Evolutionary conservation across 1,140 invertebrate species (phyloP), one percentile per base, ranked within the genome.

Genomic region (Bombus huntii): DNA sequence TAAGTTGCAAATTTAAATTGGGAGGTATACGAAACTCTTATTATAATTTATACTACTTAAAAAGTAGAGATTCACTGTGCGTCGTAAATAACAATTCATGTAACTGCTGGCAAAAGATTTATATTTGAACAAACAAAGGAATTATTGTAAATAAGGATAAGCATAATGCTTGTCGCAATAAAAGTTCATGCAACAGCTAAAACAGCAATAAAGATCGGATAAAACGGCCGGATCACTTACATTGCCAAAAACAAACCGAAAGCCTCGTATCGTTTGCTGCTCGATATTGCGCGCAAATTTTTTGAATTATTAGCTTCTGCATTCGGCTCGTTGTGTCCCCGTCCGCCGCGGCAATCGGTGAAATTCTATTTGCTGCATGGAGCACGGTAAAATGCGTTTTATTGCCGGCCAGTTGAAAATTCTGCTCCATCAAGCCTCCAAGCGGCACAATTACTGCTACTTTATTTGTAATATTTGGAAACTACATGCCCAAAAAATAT

Each of bases 281-380:
- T 81, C 70, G 70, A 82, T 75, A 82, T 66, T 65, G 57, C 39
- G 42, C 28, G 57, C 18, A 53, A 75, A 66, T 78, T 84, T 84
- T 79, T 78, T 77, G 39, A 77, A 77, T 78, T 84, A 84, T 84
- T 84, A 84, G 65, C 39, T 65, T 18, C 22, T 28, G 47, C 53
- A 59, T 59, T 59, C 12, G n/a, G 22, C 53, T 66, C 70, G 44
- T 34, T 53, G 47, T 44, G 44, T 83, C 28, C 59, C 28, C 9
- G 28, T 13, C 25, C 10, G 9, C 34, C 4, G 25, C 28, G 25
- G 25, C 75, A 44, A 68, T 42, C 47, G 34, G n/a, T 78, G 66
- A 70, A 71, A 84, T 84, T 78, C 66, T 76, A 79, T 79, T 76
- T 53, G 65, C 28, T n/a, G 44, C 22, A 57, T 18, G 75, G 47